phyloP scores from a whole-genome alignment of 1,140 invertebrate species.

The Hesperophylax magnus region DNA sequence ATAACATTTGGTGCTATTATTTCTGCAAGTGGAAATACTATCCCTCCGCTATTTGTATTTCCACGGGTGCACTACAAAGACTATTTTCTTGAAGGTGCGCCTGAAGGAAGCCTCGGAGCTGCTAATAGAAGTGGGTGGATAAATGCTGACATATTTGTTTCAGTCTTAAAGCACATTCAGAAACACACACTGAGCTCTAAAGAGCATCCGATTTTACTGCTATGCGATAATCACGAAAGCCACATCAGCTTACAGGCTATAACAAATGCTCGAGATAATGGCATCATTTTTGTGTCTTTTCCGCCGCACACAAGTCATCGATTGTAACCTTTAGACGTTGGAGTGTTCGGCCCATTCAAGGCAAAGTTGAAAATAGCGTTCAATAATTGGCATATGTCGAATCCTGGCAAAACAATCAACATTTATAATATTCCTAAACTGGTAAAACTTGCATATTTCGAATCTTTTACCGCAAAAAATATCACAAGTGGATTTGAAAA shows the following conservation, averaged over 20 bases:
- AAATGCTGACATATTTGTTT: conserved; percentile 63
- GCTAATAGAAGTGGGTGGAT: conserved; percentile 69
- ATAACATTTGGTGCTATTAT: conserved; percentile 62
- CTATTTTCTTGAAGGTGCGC: conserved; percentile 63
- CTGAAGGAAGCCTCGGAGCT: conserved; percentile 63
- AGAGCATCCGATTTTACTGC: conserved; percentile 61
- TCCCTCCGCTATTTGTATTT: conserved; percentile 64
- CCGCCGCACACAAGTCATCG: conserved; percentile 57
- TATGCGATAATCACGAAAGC: conserved; percentile 64
- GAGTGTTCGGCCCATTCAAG: conserved; percentile 61
- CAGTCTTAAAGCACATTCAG: conserved; percentile 63
- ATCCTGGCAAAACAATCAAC: no score
- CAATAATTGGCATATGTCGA: no score
- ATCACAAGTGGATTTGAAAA: no score
- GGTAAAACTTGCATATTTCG: no score
- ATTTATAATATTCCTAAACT: no score
- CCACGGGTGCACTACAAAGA: conserved; percentile 61
- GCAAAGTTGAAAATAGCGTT: no score
- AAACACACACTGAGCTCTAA: conserved; percentile 60
- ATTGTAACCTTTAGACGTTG: conserved; percentile 62
- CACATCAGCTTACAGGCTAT: conserved; percentile 58
- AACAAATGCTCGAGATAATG: conserved; percentile 50
- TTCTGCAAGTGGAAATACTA: conserved; percentile 61
- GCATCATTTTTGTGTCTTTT: conserved; percentile 56
- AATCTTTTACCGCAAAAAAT: no score